Evolutionary conservation across 2,113 vertebrate genomes (phyloP).

Genomic region (Typhlomys cinereus): DNA sequence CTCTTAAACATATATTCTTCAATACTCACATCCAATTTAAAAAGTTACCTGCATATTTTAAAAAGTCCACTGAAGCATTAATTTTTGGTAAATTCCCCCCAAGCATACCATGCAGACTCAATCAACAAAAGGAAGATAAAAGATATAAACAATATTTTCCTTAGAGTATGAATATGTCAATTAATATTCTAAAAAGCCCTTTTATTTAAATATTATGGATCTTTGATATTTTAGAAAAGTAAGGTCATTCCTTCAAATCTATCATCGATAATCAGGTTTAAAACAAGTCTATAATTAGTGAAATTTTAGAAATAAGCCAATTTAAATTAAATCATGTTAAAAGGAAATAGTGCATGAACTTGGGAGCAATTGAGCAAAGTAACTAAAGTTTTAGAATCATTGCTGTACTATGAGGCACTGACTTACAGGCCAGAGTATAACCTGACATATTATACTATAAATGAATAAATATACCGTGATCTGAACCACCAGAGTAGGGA

Average conservation of each 20-base stretch:
- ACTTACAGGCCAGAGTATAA: background rate
- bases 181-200: background rate
- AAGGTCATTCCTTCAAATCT: background rate
- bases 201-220: background rate
- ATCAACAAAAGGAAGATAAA: background rate
- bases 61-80: background rate
- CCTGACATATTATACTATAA: background rate
- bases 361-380: background rate
- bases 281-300: background rate
- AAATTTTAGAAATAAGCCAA: background rate
- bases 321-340: constrained; percentile 30
- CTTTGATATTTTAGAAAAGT: constrained; percentile 21
- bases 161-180: background rate
- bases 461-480: background rate
- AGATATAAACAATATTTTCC: background rate
- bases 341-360: background rate
- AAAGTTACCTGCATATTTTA: constrained; percentile 3
- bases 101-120: background rate
- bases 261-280: background rate
- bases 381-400: background rate
- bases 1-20: constrained; percentile 19
- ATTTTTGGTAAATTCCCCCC: background rate
- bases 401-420: background rate
- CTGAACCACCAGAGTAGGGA: background rate
- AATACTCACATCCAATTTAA: background rate